Conservation (phyloP, 1,140 invertebrate species). For the Orchestia grillus region DNA sequence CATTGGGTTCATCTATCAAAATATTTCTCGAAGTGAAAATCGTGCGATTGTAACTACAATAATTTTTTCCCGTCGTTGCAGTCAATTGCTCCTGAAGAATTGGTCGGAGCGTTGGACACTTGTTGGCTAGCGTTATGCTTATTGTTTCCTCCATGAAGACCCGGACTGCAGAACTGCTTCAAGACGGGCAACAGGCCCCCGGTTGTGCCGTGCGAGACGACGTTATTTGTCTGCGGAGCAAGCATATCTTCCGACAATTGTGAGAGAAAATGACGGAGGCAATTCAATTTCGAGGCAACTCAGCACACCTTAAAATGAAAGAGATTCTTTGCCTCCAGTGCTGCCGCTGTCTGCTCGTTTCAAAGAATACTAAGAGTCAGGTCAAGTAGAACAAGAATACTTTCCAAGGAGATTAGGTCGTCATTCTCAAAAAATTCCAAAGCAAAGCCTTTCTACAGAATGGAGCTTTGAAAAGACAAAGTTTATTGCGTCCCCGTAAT, state of each 20-base stretch:
- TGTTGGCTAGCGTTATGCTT: not conserved
- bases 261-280: constrained; percentile 18
- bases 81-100: not conserved
- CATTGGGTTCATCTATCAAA: not conserved
- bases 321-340: constrained; percentile 4
- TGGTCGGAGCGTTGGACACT: not conserved
- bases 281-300: constrained; percentile 35
- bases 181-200: not conserved
- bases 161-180: not conserved
- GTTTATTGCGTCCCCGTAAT: not conserved
- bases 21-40: not conserved
- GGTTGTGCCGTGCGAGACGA: not conserved
- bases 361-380: constrained; percentile 15
- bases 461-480: not conserved
- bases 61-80: not conserved
- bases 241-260: constrained; percentile 43
- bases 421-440: not conserved
- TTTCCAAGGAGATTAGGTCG: constrained; percentile 5
- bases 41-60: not conserved
- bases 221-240: constrained; percentile 26
- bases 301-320: constrained; percentile 40
- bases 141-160: not conserved
- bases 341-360: not conserved
- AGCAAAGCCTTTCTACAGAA: not conserved
- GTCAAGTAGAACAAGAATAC: not conserved